A percentile compares a stretch with the other conserved stretches of the same genome.
phyloP scores from a whole-genome alignment of 2,113 vertebrate genomes.

The Felis catus region F.catus_Fca126_mat1.0 CM031415.1:96205501-96206000 shows the following conservation, averaged over 20 bases:
- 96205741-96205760: neutral
- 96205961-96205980: neutral
- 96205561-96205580: neutral
- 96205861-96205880: neutral
- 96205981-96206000: neutral
- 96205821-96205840: neutral
- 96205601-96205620: neutral
- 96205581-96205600: neutral
- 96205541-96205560: neutral
- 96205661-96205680: neutral
- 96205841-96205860: neutral
- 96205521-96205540: neutral
- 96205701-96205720: neutral
- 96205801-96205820: neutral
- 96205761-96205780: slow-evolving; percentile 43
- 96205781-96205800: neutral
- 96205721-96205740: neutral
- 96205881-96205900: neutral
- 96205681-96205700: neutral
- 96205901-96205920: neutral
- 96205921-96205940: neutral
- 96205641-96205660: neutral
- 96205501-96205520: neutral
- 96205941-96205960: neutral
- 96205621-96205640: neutral